phyloP scores from a whole-genome alignment of 2,113 vertebrate genomes.

The Dipodomys merriami region DNA sequence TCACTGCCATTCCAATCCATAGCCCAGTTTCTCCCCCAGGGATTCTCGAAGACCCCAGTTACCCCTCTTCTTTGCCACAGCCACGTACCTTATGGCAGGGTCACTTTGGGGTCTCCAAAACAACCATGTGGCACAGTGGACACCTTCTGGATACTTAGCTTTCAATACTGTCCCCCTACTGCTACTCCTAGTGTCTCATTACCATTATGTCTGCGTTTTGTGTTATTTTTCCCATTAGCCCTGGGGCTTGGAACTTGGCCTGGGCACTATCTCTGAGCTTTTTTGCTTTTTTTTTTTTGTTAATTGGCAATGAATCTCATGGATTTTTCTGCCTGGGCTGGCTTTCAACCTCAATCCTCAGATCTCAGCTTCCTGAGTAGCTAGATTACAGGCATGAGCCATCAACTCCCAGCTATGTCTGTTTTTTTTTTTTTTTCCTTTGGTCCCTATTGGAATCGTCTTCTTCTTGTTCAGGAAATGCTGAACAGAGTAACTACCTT shows the following conservation, averaged over 20 bases:
- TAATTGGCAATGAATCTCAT: too few relatives aligned
- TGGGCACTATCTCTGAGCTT: too few relatives aligned
- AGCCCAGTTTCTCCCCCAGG: neutral
- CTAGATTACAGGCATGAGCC: too few relatives aligned
- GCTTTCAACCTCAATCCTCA: too few relatives aligned
- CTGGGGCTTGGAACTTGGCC: too few relatives aligned
- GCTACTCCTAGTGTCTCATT: neutral
- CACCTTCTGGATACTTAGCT: neutral
- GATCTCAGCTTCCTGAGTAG: too few relatives aligned
- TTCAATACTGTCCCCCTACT: neutral
- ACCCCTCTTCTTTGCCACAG: neutral
- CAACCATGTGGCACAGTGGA: neutral
- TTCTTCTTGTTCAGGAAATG: neutral
- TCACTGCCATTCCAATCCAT: neutral
- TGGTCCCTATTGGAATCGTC: neutral
- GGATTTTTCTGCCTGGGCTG: too few relatives aligned
- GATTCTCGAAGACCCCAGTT: neutral
- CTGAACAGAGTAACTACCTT: neutral
- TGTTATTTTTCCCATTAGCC: too few relatives aligned
- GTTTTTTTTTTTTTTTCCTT: neutral
- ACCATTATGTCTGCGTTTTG: too few relatives aligned
- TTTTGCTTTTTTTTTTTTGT: too few relatives aligned
- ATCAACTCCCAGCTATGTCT: too few relatives aligned
- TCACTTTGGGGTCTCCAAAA: neutral
- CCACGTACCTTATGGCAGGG: neutral